Conservation (phyloP, 2,797 vertebrate genomes). For the Diceros bicornis region DNA sequence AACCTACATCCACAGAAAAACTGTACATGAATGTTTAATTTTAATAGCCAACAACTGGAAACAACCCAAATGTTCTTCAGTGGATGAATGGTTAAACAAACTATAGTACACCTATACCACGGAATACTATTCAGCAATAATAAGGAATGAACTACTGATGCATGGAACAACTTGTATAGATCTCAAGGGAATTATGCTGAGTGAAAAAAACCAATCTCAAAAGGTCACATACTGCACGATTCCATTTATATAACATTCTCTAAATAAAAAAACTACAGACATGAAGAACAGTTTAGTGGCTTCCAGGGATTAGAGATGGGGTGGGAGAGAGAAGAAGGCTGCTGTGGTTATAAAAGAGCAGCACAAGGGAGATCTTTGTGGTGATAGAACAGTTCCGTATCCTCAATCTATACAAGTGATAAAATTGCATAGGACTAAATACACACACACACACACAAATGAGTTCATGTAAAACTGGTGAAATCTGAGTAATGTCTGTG, state of each 20-base stretch:
- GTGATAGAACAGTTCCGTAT: background rate
- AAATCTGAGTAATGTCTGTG: slow-evolving; percentile 30
- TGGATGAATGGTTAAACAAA: slow-evolving; percentile 47
- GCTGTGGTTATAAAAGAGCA: background rate
- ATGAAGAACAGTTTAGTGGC: background rate
- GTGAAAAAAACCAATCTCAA: slow-evolving; percentile 53
- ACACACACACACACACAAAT: background rate
- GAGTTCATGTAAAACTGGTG: background rate
- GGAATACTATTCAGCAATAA: slow-evolving; percentile 14
- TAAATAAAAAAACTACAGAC: background rate
- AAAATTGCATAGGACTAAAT: slow-evolving; percentile 12
- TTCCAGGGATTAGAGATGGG: slow-evolving; percentile 2
- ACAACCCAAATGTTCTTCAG: slow-evolving; percentile 43
- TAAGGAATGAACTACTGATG: slow-evolving; percentile 8
- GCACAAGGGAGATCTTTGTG: background rate
- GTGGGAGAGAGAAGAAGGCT: background rate
- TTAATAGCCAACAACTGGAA: slow-evolving; percentile 51
- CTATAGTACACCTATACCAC: background rate
- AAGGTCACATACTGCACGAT: background rate
- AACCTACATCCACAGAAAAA: slow-evolving; percentile 41
- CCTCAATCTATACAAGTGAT: background rate
- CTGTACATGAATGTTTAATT: slow-evolving; percentile 13
- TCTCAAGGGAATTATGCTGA: slow-evolving; percentile 12
- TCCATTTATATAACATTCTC: slow-evolving; percentile 24
- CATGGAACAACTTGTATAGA: background rate